phyloP scores from a whole-genome alignment of 2,113 vertebrate species.

The Nothobranchius furzeri region DNA sequence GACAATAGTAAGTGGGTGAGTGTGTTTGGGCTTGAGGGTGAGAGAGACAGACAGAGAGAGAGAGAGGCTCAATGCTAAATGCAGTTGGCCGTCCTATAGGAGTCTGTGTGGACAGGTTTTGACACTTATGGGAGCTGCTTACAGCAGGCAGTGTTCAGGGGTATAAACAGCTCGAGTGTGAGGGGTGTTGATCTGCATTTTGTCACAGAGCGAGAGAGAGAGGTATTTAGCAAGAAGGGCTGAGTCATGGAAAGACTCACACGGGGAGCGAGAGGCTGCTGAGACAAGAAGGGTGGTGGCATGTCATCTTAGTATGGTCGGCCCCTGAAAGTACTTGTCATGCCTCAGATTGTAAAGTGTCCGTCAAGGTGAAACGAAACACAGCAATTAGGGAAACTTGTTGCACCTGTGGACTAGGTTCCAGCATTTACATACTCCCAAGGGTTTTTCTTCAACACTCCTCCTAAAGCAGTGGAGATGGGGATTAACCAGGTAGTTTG shows the following conservation, averaged over 20 bases:
- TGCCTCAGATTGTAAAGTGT: constrained; percentile 66
- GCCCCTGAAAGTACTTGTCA: constrained; percentile 54
- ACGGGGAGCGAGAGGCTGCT: constrained; percentile 25
- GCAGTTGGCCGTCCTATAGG: constrained; percentile 53
- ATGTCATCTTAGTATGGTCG: constrained; percentile 40
- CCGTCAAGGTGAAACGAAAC: constrained; percentile 65
- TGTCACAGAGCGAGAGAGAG: constrained; percentile 59
- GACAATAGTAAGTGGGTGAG: constrained; percentile 66
- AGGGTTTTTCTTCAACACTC: constrained; percentile 10
- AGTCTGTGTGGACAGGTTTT: constrained; percentile 67
- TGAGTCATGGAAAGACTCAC: constrained; percentile 72
- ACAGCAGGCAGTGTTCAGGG: constrained; percentile 67
- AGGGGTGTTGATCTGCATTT: constrained; percentile 69
- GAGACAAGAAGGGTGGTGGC: constrained; percentile 59
- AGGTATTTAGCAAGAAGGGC: constrained; percentile 65
- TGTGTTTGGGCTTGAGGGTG: constrained; percentile 48
- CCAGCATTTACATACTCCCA: constrained; percentile 21
- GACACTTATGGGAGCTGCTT: constrained; percentile 67
- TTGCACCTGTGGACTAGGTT: constrained; percentile 48
- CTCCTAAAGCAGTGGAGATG: not conserved
- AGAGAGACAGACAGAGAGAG: constrained; percentile 35
- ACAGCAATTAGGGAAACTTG: constrained; percentile 35
- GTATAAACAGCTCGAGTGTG: constrained; percentile 70
- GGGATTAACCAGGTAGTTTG: too few species aligned
- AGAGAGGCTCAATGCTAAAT: constrained; percentile 49